Evolutionary conservation across 2,797 vertebrate species (phyloP), one percentile per base, ranked within the genome.

Genomic region (Cyclopterus lumpus): DNA sequence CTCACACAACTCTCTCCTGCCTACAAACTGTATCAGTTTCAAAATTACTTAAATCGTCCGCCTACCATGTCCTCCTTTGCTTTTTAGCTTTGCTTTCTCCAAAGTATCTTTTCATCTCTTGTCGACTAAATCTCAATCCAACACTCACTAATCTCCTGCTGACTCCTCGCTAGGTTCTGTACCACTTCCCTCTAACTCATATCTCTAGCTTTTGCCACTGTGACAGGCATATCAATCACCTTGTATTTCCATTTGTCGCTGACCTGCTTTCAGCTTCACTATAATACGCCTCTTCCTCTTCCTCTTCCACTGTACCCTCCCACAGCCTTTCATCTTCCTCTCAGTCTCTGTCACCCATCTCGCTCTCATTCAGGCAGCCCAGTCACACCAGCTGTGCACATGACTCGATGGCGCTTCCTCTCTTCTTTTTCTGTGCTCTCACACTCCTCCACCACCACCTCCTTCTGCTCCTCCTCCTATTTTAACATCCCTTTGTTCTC

Each of bases 1-100:
- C 88, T 89, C 86, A 80, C 82, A 73, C 86, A 77, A 85, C 73
- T 86, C 89, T 82, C 84, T 75, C 60, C 89, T 89, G 91, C 88
- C 89, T 75, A 88, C 87, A 89, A 89, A 91, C 84, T 81, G 85
- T 86, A 90, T 92, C 89, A 82, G 66, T 91, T 90, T 88, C 83
- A 85, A 88, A 92, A 88, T 84, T 74, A 89, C 90, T 88, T 89
- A 92, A 91, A 93, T 85, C 64, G 60, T 60, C 87, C 77, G 63
- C 90, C 92, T 80, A 86, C 90, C 86, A 61, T 69, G 24, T 89
- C 69, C 82, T 84, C 58, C 55, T 75, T 81, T 78, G 70, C 84
- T 85, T 85, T 89, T 78, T 83, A 77, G 81, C 71, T 73, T 64
- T 70, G 58, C 84, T 83, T 81, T 80, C 79, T 84, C 74, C 44